A percentile compares a stretch with the other conserved stretches of the same genome.
phyloP scores from a whole-genome alignment of 2,113 vertebrate species.

The Psephotus haematonotus region DNA sequence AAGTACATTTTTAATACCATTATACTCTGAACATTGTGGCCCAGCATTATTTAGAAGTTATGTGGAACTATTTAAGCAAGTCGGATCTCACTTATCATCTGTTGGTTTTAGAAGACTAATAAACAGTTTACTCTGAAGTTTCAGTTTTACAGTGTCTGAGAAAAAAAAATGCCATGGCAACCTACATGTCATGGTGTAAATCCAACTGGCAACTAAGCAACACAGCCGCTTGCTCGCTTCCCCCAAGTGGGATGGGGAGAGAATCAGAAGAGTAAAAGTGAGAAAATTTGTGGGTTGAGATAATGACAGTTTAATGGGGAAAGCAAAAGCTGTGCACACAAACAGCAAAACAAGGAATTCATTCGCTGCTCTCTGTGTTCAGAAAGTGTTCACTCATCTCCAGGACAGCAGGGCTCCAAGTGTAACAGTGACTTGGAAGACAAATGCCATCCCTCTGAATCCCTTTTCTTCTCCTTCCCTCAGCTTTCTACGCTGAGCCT shows the following conservation, averaged over 20 bases:
- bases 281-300: not conserved
- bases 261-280: not conserved
- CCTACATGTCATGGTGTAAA: not conserved
- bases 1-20: not conserved
- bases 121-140: not conserved
- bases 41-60: not conserved
- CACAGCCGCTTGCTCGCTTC: not conserved
- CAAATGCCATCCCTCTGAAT: not conserved
- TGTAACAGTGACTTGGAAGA: not conserved
- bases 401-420: not conserved
- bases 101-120: not conserved
- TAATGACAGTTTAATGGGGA: not conserved
- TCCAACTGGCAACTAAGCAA: not conserved
- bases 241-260: not conserved
- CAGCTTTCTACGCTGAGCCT: not conserved
- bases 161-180: not conserved
- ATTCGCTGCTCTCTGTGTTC: not conserved
- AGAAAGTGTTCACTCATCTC: not conserved
- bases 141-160: not conserved
- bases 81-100: not conserved
- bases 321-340: not conserved
- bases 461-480: not conserved
- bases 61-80: not conserved
- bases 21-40: not conserved
- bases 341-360: not conserved